A percentile compares a stretch with the other conserved stretches of the same genome.
These are phyloP conservation scores for Gryllus longicercus DNA, from an alignment of 2,888 invertebrate genomes.

Conservation along the genomic window DNA sequence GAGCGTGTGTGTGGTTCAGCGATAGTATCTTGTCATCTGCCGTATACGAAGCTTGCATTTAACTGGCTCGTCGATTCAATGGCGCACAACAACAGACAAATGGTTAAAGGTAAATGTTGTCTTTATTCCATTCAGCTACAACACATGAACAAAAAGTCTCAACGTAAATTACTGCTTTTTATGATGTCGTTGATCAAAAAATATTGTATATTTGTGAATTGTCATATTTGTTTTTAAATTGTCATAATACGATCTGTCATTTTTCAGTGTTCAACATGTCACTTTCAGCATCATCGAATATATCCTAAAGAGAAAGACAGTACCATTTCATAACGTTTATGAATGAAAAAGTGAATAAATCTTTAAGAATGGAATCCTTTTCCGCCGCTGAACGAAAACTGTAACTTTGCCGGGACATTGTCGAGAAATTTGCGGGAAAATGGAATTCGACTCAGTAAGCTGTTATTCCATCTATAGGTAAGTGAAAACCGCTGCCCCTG, in stretches of 20 bases:
- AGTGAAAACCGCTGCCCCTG: background rate
- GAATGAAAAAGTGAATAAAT: too few species aligned
- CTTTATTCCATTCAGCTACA: too few species aligned
- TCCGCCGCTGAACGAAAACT: too few species aligned
- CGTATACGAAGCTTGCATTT: background rate
- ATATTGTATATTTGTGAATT: too few species aligned
- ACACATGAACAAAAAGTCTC: too few species aligned
- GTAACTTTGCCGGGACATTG: too few species aligned
- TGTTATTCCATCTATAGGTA: conserved; percentile 4
- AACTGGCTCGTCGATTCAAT: background rate
- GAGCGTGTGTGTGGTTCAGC: background rate
- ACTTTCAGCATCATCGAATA: background rate
- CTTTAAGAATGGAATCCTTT: too few species aligned
- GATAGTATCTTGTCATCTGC: background rate
- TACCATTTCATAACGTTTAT: too few species aligned
- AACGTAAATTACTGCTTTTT: too few species aligned
- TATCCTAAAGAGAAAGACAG: background rate
- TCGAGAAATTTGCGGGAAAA: background rate
- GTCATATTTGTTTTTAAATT: background rate
- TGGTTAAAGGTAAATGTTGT: background rate
- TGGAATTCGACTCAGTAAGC: background rate
- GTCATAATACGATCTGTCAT: background rate
- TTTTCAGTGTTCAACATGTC: background rate
- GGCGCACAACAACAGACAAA: background rate
- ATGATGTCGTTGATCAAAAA: too few species aligned